Evolutionary conservation across 2,888 invertebrate genomes (phyloP), one percentile per base, ranked within the genome.

Genomic region (Syritta pipiens): DNA sequence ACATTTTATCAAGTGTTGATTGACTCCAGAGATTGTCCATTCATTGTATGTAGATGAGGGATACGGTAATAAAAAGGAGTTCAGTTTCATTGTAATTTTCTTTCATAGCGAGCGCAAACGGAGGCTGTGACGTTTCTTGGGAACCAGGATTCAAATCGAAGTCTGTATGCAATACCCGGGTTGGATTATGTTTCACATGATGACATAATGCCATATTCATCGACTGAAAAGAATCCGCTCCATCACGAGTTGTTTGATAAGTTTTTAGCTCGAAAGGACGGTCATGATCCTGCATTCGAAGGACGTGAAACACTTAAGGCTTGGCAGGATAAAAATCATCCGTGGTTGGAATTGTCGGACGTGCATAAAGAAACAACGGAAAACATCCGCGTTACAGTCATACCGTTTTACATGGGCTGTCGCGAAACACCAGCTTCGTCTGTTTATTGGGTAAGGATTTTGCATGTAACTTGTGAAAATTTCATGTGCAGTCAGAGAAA

Each of bases 351-450:
- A 86, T 89, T 99, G 71, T 97, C 97, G 26, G 97, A 98, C 89
- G 98, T 99, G 5, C 98, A 98, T 87, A 95, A 96, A 84, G 98
- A 99, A 90, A 98, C 98, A 0, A 99, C 99, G 0, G 98, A 99
- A 89, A 86, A 76, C 35, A 42, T 98, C 81, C 91, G 98, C 49
- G 96, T 99, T 30, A 99, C 99, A 7, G 99, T 99, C 62, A 99
- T 98, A 88, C 99, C 99, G 0, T 99, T 98, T 90, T 98, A 97
- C 86, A 97, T 98, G 96, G 98, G 98, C 28, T 96, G 95, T 84
- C 92, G 97, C 71, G 96, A 96, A 87, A 95, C 96, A 42, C 97
- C 97, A 85, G 95, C 96, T 71, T 95, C 95, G 17, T 94, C 96
- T 32, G 97, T 97, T 0, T 97, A 96, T 88, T 98, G 97, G 88